Evolutionary conservation across 1,140 invertebrate genomes (phyloP).

Genomic region (Ips nitidus): DNA sequence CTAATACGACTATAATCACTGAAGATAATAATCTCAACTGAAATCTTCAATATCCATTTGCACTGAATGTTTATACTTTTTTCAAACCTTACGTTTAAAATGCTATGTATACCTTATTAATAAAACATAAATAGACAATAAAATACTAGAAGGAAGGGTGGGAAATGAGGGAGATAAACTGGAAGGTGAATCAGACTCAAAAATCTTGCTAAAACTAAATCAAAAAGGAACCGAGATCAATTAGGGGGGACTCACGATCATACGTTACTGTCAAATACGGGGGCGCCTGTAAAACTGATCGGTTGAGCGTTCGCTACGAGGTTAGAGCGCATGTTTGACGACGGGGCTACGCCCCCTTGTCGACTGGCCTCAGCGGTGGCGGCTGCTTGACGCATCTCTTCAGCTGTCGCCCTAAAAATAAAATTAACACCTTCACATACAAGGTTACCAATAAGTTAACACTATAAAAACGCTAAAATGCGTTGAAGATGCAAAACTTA

Average conservation of each 20-base stretch:
- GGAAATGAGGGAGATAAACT: too few species aligned
- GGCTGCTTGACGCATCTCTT: conserved; percentile 74
- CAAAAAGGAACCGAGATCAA: too few species aligned
- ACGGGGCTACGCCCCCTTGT: conserved; percentile 25
- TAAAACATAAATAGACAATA: neutral
- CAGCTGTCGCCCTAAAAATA: conserved; percentile 65
- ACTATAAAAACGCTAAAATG: too few species aligned
- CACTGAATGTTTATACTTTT: too few species aligned
- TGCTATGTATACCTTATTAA: neutral
- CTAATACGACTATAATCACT: too few species aligned
- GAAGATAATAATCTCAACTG: too few species aligned
- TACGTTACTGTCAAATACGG: conserved; percentile 63
- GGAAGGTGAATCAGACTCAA: too few species aligned
- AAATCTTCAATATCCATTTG: too few species aligned
- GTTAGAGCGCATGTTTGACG: conserved; percentile 59
- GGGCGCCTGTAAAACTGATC: conserved; percentile 68
- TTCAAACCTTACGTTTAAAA: too few species aligned
- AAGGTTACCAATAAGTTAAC: conserved; percentile 9
- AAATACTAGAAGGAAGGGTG: neutral
- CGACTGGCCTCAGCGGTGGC: conserved; percentile 47
- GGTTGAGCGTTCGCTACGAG: conserved; percentile 77
- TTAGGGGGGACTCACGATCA: conserved; percentile 41
- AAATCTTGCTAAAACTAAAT: too few species aligned
- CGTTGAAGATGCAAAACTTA: too few species aligned
- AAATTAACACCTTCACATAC: conserved; percentile 36